Conservation (phyloP, 2,888 invertebrate species). For the Cephus rjabovi region DNA sequence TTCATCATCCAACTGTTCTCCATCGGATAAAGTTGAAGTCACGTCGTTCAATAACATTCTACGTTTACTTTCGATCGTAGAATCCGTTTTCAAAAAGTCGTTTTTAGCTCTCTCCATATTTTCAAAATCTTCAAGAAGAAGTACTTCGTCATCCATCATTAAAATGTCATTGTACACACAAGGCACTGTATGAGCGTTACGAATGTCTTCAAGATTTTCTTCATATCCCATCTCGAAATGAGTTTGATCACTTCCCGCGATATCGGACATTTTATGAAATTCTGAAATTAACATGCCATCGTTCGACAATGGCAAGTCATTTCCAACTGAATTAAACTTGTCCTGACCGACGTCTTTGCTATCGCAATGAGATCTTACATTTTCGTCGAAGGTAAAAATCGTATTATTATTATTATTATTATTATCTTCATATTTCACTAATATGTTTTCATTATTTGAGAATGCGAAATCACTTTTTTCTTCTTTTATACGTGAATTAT, state of each 20-base stretch:
- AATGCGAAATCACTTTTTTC: not conserved
- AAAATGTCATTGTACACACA: not conserved
- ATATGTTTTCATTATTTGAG: not conserved
- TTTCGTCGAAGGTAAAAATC: not conserved
- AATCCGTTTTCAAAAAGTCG: not conserved
- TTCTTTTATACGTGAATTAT: not conserved
- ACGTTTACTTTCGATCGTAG: not conserved
- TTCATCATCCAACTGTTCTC: not conserved
- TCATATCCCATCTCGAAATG: not conserved
- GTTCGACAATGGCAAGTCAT: not conserved
- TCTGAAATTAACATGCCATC: not conserved
- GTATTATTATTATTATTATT: not conserved
- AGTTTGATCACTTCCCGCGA: not conserved
- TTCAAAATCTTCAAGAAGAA: not conserved
- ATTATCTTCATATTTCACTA: not conserved
- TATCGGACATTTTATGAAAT: not conserved
- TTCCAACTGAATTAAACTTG: not conserved
- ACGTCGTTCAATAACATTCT: not conserved
- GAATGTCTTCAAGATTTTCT: not conserved
- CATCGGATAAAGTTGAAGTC: not conserved
- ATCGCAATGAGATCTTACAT: not conserved
- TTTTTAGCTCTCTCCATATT: not conserved
- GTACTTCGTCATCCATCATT: not conserved
- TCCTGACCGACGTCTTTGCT: not conserved
- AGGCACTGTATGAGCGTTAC: not conserved